phyloP scores from a whole-genome alignment of 2,113 vertebrate species.

The Seriola rivoliana region DNA sequence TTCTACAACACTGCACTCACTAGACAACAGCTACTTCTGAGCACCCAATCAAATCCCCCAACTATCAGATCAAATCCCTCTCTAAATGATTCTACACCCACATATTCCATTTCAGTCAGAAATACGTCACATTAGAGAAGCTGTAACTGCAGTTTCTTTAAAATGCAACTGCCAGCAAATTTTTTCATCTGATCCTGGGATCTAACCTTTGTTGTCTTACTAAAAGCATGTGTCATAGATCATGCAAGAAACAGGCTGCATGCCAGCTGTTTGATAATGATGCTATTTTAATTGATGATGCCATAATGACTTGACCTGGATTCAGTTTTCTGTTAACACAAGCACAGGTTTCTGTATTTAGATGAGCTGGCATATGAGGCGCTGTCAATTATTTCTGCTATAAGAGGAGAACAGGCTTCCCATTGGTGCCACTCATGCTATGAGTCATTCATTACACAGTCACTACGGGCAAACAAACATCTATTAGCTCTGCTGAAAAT shows the following conservation, averaged over 20 bases:
- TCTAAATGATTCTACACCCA: background rate
- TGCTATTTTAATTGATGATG: slow-evolving; percentile 57
- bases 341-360: slow-evolving; percentile 57
- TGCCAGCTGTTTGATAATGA: slow-evolving; percentile 32
- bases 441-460: slow-evolving; percentile 51
- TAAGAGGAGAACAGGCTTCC: slow-evolving; percentile 26
- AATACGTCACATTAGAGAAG: background rate
- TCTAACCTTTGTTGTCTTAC: slow-evolving; percentile 3
- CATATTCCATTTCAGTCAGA: background rate
- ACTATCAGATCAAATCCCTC: background rate
- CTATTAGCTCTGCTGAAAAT: slow-evolving; percentile 44
- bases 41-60: background rate
- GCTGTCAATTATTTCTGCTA: slow-evolving; percentile 52
- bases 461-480: slow-evolving; percentile 35
- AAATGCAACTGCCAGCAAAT: background rate
- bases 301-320: slow-evolving; percentile 56
- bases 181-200: background rate
- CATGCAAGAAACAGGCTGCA: background rate
- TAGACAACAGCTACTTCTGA: background rate
- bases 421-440: slow-evolving; percentile 31
- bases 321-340: slow-evolving; percentile 44
- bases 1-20: background rate
- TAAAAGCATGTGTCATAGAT: slow-evolving; percentile 17
- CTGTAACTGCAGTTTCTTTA: background rate
- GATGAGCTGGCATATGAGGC: slow-evolving; percentile 55